phyloP scores from a whole-genome alignment of 1,140 invertebrate genomes.

The Stegodyphus mimosarum region DNA sequence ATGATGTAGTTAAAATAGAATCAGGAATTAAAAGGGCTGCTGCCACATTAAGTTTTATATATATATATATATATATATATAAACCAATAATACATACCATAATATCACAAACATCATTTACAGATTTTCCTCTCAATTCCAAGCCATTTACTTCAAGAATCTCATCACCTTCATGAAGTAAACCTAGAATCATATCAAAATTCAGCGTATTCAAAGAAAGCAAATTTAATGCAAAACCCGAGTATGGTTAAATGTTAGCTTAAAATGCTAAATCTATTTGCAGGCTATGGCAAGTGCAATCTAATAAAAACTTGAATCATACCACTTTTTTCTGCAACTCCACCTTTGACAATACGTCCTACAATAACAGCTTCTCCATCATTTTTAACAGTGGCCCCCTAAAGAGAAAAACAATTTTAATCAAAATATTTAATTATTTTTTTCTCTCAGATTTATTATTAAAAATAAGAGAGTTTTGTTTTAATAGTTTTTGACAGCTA shows the following conservation, averaged over 20 bases:
- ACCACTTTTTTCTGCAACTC: slow-evolving; percentile 72
- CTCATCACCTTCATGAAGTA: slow-evolving; percentile 96
- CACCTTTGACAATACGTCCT: slow-evolving; percentile 72
- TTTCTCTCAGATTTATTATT: too few relatives aligned
- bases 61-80: not conserved
- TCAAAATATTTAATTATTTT: not conserved
- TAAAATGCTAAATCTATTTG: not conserved
- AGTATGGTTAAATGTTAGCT: not conserved
- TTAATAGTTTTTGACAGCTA: too few relatives aligned
- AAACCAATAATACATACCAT: slow-evolving; percentile 69
- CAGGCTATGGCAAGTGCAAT: not conserved
- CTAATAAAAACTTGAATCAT: not conserved
- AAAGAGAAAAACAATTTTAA: slow-evolving; percentile 52
- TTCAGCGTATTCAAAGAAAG: not conserved
- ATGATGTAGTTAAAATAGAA: too few relatives aligned
- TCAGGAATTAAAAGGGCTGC: too few relatives aligned
- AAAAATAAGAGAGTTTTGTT: too few relatives aligned
- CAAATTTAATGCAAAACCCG: not conserved
- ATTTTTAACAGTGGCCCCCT: slow-evolving; percentile 74
- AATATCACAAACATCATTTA: slow-evolving; percentile 97
- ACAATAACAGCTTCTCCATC: slow-evolving; percentile 70
- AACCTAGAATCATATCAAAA: slow-evolving; percentile 67
- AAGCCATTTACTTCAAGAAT: slow-evolving; percentile 89
- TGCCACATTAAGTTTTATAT: too few relatives aligned
- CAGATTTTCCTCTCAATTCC: slow-evolving; percentile 93